Percentiles rank a stretch among this genome's conserved stretches.
phyloP scores from a whole-genome alignment of 2,797 vertebrate genomes.

The Trachurus trachurus region DNA sequence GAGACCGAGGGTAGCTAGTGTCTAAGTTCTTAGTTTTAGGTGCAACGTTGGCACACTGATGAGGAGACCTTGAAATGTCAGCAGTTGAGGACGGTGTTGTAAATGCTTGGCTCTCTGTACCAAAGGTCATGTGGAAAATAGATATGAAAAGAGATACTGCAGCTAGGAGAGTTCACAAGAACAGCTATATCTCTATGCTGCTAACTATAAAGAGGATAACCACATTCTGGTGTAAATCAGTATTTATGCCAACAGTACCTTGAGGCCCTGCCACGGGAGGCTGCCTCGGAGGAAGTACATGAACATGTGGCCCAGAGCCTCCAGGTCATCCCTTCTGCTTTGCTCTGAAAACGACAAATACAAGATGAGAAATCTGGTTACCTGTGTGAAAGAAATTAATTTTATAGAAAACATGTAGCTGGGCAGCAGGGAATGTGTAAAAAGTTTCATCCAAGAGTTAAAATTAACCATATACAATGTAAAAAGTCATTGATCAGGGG shows the following conservation, averaged over 20 bases:
- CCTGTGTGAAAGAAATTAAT: neutral
- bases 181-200: slow-evolving; percentile 3
- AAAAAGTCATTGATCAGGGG: neutral
- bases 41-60: neutral
- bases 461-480: slow-evolving; percentile 20
- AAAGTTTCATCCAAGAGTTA: no score
- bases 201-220: slow-evolving; percentile 20
- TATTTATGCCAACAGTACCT: slow-evolving; percentile 84
- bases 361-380: slow-evolving; percentile 11
- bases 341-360: slow-evolving; percentile 88
- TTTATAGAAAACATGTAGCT: neutral
- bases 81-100: slow-evolving; percentile 20
- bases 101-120: slow-evolving; percentile 16
- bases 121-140: slow-evolving; percentile 14
- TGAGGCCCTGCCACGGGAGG: slow-evolving; percentile 98
- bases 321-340: slow-evolving; percentile 98
- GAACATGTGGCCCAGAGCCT: slow-evolving; percentile 99
- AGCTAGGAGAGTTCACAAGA: neutral
- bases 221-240: slow-evolving; percentile 28
- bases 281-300: slow-evolving; percentile 99
- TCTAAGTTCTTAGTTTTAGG: slow-evolving; percentile 1
- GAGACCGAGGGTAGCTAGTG: neutral
- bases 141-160: slow-evolving; percentile 12
- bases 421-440: neutral
- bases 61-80: slow-evolving; percentile 29